phyloP scores from a whole-genome alignment of 2,797 vertebrate genomes.

The Betta splendens region DNA sequence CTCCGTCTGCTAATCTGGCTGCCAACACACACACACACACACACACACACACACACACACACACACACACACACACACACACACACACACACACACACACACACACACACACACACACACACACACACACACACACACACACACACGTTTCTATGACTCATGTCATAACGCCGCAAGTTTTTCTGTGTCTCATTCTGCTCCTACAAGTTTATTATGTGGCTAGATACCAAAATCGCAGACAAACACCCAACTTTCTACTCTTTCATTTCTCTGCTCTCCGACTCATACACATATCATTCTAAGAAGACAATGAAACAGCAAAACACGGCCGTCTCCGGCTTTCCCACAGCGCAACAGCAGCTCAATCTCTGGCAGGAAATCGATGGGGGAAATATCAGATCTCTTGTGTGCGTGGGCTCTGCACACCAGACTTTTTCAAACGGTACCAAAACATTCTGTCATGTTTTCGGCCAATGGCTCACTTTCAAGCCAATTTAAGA shows the following conservation, averaged over 20 bases:
- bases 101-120: conserved; percentile 10
- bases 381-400: conserved; percentile 71
- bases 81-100: conserved; percentile 47
- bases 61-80: conserved; percentile 30
- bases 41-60: conserved; percentile 25
- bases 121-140: neutral
- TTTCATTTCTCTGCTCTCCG: conserved; percentile 25
- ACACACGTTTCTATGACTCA: conserved; percentile 16
- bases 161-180: conserved; percentile 7
- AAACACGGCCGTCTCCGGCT: conserved; percentile 28
- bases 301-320: conserved; percentile 31
- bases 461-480: conserved; percentile 48
- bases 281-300: conserved; percentile 23
- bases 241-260: conserved; percentile 9
- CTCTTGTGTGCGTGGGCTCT: conserved; percentile 56
- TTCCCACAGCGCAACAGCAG: conserved; percentile 57
- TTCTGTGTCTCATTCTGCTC: conserved; percentile 13
- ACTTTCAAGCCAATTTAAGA: conserved; percentile 62
- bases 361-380: conserved; percentile 70
- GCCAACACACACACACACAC: conserved; percentile 28
- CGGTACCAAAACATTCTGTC: conserved; percentile 48
- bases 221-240: conserved; percentile 10
- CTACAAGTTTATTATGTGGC: conserved; percentile 22
- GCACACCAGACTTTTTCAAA: conserved; percentile 36
- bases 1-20: conserved; percentile 43